Evolutionary conservation across 2,797 vertebrate genomes (phyloP), one percentile per base, ranked within the genome.

Genomic region (Clarias fuscus): DNA sequence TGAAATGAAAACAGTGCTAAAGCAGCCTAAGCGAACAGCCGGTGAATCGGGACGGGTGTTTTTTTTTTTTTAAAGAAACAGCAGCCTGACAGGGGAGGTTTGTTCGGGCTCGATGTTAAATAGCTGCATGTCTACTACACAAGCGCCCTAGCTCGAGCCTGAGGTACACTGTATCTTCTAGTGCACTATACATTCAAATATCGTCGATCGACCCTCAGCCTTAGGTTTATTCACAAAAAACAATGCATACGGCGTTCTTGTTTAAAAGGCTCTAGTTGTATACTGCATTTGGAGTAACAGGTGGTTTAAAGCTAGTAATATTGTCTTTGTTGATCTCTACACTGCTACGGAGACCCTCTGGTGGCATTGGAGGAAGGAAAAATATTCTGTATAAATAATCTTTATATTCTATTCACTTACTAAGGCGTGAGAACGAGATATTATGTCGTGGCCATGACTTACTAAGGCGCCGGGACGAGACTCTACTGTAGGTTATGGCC

Each of bases 11-110:
- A 93, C 92, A 95, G 94, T 71, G 93, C 61, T 76, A 79, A 7
- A 64, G 79, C 71, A 73, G 92, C 91, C 62, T 67, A 62, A 0
- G 30, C 6, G 48, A 65, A 56, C 84, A 84, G 72, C 88, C 89
- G 85, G 83, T 56, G 27, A 70, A 33, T 30, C 22, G 40, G 27
- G 14, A 15, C 65, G 75, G 86, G 88, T 92, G 91, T n/a, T n/a
- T n/a, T n/a, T n/a, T n/a, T n/a, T n/a, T n/a, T n/a, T 20, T 95
- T 94, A 95, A 94, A 95, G 94, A 88, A 89, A 43, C 93, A 92
- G 92, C 48, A 86, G 17, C 87, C 84, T 73, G 22, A n/a, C 17
- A 75, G 27, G 1, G 0, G 7, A 1, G 1, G 14, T 59, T 59
- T 18, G 4, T 0, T 58, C 18, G 7, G 40, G 24, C 6, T 48